Base-by-base conservation (phyloP, 2,888 invertebrate species). In the Opisthograptis luteolata region DNA sequence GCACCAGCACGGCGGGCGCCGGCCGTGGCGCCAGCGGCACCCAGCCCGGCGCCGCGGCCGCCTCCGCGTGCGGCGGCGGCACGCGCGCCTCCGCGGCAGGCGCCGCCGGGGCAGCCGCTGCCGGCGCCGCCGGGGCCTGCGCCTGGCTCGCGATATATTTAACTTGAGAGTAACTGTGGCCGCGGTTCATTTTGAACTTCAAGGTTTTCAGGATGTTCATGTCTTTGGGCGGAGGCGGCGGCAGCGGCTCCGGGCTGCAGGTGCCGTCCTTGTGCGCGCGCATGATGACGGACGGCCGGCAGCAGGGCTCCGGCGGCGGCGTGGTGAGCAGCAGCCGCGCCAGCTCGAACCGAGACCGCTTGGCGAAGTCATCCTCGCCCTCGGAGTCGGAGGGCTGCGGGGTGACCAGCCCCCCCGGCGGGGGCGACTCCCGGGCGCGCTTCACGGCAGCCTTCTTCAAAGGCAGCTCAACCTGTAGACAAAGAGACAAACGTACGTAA, bases 311-410 rank as follows among this genome's bases (percentile, higher is more conserved):
- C 4, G 93, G 93, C 12, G 93, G 93, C 31, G 93, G 93, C 53
- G 92, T 92, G 60, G 90, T 85, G 55, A 92, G 80, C 46, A 93
- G 81, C 59, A 91, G 77, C 51, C 91, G 82, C 58, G 91, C 91
- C 65, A 93, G 80, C 73, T 93, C 93, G 66, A 91, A 86, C 42
- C 84, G 83, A 22, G 84, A 76, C 39, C 81, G 76, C 64, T 84
- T 92, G 83, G 68, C 76, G 73, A 66, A 82, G 62, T 79, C 93
- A 62, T 93, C 92, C 80, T 96, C 94, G 62, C 94, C 92, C 86
- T 97, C 97, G 0, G 96, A 95, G 79, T 97, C 97, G 0, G 96
- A 96, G 12, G 96, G 95, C 79, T 96, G 96, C 0, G 97, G 97
- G 2, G 97, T 97, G 45, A 95, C 92, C 62, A 91, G 82, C 43